A percentile compares a stretch with the other conserved stretches of the same genome.
These are phyloP conservation scores for Kryptolebias ocellatus DNA, from an alignment of 2,797 vertebrate species.

Conservation along the genomic window DNA sequence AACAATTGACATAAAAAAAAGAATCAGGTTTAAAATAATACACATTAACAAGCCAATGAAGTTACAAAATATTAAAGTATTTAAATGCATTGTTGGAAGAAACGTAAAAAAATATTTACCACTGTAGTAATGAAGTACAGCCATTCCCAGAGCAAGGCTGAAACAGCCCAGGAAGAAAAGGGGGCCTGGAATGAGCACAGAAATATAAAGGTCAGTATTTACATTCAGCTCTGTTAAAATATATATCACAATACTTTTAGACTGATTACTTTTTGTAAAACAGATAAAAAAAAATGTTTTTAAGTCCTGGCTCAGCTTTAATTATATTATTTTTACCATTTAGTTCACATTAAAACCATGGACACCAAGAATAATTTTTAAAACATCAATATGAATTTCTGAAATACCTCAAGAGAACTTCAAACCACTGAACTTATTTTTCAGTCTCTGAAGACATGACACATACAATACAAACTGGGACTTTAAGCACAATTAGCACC, in stretches of 20 bases:
- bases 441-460: no score
- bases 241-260: neutral
- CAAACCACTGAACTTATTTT: no score
- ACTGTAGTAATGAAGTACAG: conserved; percentile 82
- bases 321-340: no score
- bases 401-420: no score
- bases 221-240: neutral
- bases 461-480: no score
- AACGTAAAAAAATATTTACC: conserved; percentile 61
- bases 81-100: neutral
- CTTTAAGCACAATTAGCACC: no score
- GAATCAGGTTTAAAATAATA: neutral
- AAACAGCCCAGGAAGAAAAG: conserved; percentile 84
- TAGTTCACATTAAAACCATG: no score
- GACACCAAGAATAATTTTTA: no score
- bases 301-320: neutral
- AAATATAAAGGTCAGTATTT: neutral
- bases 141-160: conserved; percentile 76
- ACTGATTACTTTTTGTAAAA: neutral
- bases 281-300: neutral
- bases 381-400: no score
- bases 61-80: neutral
- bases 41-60: neutral
- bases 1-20: neutral
- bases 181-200: conserved; percentile 65